Evolutionary conservation across 2,113 vertebrate species (phyloP).

Genomic region (Syrrhaptes paradoxus): DNA sequence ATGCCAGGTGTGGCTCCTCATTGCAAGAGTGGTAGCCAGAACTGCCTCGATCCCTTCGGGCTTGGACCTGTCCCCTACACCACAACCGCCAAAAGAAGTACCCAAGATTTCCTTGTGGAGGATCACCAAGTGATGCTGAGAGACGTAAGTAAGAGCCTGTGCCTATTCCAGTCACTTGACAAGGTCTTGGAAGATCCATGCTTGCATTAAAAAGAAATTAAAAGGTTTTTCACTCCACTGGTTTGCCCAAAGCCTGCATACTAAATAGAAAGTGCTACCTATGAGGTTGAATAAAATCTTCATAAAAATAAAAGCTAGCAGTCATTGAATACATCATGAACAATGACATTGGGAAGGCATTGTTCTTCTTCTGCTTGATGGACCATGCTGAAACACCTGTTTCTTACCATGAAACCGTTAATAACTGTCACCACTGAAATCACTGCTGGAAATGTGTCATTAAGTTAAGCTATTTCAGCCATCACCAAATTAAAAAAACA

Average conservation of each 20-base stretch:
- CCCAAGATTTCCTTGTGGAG: neutral
- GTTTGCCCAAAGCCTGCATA: slow-evolving; percentile 53
- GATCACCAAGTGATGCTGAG: neutral
- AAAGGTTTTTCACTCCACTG: slow-evolving; percentile 59
- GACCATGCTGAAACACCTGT: slow-evolving; percentile 69
- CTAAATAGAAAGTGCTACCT: slow-evolving; percentile 46
- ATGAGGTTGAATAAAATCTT: slow-evolving; percentile 44
- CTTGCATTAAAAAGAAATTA: slow-evolving; percentile 67
- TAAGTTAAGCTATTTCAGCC: slow-evolving; percentile 48
- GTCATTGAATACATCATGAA: slow-evolving; percentile 53
- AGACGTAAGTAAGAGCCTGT: neutral
- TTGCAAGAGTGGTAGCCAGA: neutral
- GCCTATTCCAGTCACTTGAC: neutral
- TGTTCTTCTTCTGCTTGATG: slow-evolving; percentile 56
- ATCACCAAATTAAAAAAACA: neutral
- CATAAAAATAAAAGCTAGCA: slow-evolving; percentile 21
- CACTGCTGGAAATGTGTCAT: slow-evolving; percentile 39
- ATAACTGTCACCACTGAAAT: slow-evolving; percentile 57
- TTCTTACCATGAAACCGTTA: slow-evolving; percentile 48
- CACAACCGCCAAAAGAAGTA: neutral
- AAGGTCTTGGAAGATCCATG: slow-evolving; percentile 55
- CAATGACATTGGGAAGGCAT: slow-evolving; percentile 35
- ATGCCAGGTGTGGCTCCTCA: neutral
- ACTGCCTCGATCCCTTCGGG: neutral
- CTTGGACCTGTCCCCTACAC: neutral